Conservation (phyloP, 1,140 invertebrate species). For the Drosophila teissieri region DNA sequence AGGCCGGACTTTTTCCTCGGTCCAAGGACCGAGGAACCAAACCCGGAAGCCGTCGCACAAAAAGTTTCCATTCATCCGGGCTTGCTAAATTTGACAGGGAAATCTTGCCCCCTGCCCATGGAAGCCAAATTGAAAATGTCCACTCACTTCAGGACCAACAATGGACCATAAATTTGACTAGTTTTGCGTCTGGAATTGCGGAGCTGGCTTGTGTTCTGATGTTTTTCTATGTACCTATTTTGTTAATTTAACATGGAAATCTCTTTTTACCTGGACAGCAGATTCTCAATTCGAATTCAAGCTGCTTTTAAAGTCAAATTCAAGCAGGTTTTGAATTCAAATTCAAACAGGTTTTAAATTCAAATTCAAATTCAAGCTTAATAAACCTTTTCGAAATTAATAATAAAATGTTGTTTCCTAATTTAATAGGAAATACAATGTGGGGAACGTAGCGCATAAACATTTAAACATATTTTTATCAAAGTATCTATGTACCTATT, state of each 20-base stretch:
- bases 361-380: too few relatives aligned
- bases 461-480: too few relatives aligned
- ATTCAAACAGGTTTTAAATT: too few relatives aligned
- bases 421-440: too few relatives aligned
- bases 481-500: conserved; percentile 2
- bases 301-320: too few relatives aligned
- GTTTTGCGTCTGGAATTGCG: conserved; percentile 11
- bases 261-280: too few relatives aligned
- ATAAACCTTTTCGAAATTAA: too few relatives aligned
- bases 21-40: conserved; percentile 32
- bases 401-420: too few relatives aligned
- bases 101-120: conserved; percentile 9
- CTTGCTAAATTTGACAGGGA: conserved; percentile 50
- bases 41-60: conserved; percentile 33
- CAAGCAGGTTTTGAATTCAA: too few relatives aligned
- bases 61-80: conserved; percentile 37
- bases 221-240: conserved; percentile 3
- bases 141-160: conserved; percentile 23
- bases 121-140: conserved; percentile 33
- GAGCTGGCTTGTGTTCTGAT: conserved; percentile 15
- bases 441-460: too few relatives aligned
- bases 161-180: conserved; percentile 37
- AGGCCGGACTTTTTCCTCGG: conserved; percentile 27
- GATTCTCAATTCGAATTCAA: too few relatives aligned
- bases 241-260: neutral